Evolutionary conservation across 2,113 vertebrate species (phyloP).

Genomic region (Falco punctatus): DNA sequence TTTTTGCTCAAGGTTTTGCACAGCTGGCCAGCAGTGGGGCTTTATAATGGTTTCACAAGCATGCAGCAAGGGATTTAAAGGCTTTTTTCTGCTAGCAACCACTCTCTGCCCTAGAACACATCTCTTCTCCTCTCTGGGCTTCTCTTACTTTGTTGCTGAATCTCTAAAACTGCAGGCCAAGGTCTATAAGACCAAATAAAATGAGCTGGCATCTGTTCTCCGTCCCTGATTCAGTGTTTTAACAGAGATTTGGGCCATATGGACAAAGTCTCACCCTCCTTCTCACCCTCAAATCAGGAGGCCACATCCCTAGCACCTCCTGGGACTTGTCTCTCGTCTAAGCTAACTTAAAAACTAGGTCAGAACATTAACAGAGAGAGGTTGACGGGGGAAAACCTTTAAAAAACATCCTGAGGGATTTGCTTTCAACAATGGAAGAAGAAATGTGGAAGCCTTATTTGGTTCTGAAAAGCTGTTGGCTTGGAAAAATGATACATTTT

Average conservation of each 20-base stretch:
- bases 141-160: neutral
- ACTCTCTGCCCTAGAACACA: fast-evolving
- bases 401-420: neutral
- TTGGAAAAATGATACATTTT: neutral
- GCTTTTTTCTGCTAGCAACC: neutral
- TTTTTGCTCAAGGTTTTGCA: neutral
- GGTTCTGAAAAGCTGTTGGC: neutral
- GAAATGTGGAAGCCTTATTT: neutral
- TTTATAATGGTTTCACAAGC: neutral
- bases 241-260: neutral
- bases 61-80: neutral
- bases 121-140: neutral
- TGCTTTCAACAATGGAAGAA: neutral
- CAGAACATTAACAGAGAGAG: neutral
- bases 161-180: neutral
- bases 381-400: neutral
- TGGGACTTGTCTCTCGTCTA: neutral
- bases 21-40: neutral
- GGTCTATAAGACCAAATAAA: neutral
- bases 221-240: neutral
- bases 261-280: neutral
- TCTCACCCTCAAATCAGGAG: neutral
- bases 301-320: neutral
- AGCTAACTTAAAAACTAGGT: neutral
- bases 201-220: neutral